Evolutionary conservation across 2,888 invertebrate genomes (phyloP).

Genomic region (Pomacea canaliculata): DNA sequence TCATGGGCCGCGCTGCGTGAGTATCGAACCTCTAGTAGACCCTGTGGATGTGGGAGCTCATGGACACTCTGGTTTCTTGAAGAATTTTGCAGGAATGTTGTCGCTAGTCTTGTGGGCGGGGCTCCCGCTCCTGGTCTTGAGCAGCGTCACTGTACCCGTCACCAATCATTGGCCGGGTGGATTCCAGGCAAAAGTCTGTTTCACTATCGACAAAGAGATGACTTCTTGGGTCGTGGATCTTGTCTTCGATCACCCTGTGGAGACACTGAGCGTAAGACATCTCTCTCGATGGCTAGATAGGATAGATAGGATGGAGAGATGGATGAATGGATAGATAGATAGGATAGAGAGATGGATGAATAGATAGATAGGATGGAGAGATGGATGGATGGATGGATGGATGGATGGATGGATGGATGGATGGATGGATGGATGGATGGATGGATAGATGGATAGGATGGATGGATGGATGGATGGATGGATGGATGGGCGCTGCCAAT

Average conservation of each 20-base stretch:
- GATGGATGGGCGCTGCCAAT: too few relatives aligned
- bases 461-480: background rate
- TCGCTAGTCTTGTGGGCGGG: background rate
- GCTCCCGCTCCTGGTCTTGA: background rate
- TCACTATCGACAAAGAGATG: conserved; percentile 23
- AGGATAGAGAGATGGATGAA: background rate
- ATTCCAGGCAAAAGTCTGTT: conserved; percentile 28
- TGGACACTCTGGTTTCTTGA: too few relatives aligned
- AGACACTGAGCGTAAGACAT: conserved; percentile 17
- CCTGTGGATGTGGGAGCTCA: too few relatives aligned
- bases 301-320: background rate
- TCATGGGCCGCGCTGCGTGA: too few relatives aligned
- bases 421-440: too few relatives aligned
- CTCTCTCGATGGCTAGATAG: too few relatives aligned
- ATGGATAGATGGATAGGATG: background rate
- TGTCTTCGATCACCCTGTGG: conserved; percentile 20
- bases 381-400: background rate
- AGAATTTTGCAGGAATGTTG: too few relatives aligned
- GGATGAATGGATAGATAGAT: too few relatives aligned
- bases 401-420: background rate
- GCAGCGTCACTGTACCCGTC: conserved; percentile 19
- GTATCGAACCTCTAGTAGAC: too few relatives aligned
- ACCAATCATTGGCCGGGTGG: conserved; percentile 31
- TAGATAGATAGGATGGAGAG: too few relatives aligned
- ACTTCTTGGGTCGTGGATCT: conserved; percentile 22